Percentiles rank a stretch among this genome's conserved stretches.
Conservation (phyloP, 2,888 invertebrate species). For the Belgica antarctica region DNA sequence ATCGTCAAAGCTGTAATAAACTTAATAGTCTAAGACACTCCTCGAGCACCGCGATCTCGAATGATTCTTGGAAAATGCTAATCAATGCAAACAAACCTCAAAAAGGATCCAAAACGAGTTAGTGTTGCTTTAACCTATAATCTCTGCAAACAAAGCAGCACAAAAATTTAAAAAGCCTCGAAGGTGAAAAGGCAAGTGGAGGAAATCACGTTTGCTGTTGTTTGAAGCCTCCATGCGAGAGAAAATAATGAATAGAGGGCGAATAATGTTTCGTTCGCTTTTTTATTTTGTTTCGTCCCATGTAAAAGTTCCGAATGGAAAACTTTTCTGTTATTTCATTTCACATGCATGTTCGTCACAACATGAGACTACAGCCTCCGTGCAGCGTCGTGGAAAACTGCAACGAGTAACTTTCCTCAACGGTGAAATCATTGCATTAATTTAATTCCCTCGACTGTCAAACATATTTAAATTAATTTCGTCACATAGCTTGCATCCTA, state of each 20-base stretch:
- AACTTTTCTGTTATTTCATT: not conserved
- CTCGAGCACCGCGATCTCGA: too few relatives aligned
- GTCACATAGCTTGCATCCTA: constrained; percentile 21
- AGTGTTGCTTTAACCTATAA: too few relatives aligned
- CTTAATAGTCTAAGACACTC: too few relatives aligned
- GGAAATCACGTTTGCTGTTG: constrained; percentile 1
- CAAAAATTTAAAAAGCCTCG: not conserved
- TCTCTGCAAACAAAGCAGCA: too few relatives aligned
- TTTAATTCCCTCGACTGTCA: constrained; percentile 33
- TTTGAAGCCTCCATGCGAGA: not conserved
- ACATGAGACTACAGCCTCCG: not conserved
- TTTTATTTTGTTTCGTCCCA: not conserved
- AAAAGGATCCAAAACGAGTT: too few relatives aligned
- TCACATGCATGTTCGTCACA: not conserved
- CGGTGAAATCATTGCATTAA: constrained; percentile 40
- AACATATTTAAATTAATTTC: constrained; percentile 24
- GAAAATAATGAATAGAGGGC: not conserved
- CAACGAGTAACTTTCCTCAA: constrained; percentile 24
- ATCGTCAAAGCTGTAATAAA: too few relatives aligned
- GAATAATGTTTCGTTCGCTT: constrained; percentile 1
- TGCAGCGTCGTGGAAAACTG: not conserved
- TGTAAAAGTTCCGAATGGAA: not conserved
- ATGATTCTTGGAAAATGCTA: too few relatives aligned
- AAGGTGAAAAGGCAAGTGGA: not conserved
- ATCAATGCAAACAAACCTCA: too few relatives aligned